Evolutionary conservation across 2,888 invertebrate genomes (phyloP), one percentile per base, ranked within the genome.

Genomic region (Phengaris alcon): DNA sequence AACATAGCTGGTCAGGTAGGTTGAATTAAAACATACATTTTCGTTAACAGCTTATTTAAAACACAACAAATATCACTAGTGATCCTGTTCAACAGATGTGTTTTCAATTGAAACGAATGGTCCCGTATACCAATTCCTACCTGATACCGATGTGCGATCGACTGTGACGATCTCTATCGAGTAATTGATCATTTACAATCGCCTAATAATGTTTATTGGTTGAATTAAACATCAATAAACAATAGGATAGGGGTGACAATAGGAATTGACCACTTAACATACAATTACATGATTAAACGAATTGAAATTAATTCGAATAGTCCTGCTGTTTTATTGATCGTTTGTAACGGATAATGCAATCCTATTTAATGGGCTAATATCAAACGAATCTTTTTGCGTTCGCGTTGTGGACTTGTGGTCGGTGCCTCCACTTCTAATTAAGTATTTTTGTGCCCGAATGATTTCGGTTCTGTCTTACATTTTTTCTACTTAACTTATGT

Each of bases 71-170:
- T 8, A 59, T 35, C 35, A 35, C 12, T 8, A 55, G 12, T n/a
- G 55, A 54, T 54, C 12, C 9, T 55, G n/a, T 72, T 15, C 10
- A 22, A 52, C 64, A 69, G 48, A 48, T 69, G 69, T n/a, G 46
- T 69, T 22, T 15, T 48, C 59, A 59, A 74, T 64, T 77, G 77
- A 54, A 72, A 77, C 74, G 55, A 69, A 76, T 74, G 76, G 68
- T 70, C 75, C 75, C 76, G 73, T 48, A 74, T 74, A 46, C 73
- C 10, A 44, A 15, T 15, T 22, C 9, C 4, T 64, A 64, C 72
- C 72, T 72, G 72, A 54, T 72, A 35, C 64, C 6, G 72, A 52
- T 35, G 52, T 72, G 6, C 72, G 13, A 13, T 13, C 54, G 72
- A 72, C 72, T 52, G 54, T 9, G n/a, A 52, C 72, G 72, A 54